Evolutionary conservation across 2,113 vertebrate species (phyloP).

Genomic region (Notechis scutatus): DNA sequence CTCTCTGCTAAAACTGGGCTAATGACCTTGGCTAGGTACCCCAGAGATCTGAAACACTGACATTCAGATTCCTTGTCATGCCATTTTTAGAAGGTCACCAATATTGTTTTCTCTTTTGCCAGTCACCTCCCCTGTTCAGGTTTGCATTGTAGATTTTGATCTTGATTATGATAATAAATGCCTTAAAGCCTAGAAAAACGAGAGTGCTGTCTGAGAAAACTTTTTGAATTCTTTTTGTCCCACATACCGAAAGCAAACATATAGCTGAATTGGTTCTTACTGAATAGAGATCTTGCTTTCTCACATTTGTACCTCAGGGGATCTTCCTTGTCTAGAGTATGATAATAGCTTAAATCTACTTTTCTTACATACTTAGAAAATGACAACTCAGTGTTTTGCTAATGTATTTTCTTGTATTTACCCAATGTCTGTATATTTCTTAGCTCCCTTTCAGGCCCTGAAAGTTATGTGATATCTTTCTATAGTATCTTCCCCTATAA

Average conservation of each 20-base stretch:
- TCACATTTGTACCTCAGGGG: background rate
- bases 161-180: conserved; percentile 16
- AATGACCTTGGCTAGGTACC: background rate
- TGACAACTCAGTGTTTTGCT: conserved; percentile 16
- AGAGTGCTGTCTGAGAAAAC: background rate
- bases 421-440: background rate
- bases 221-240: background rate
- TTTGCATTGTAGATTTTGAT: conserved; percentile 38
- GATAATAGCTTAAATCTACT: conserved; percentile 1
- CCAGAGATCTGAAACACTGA: background rate
- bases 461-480: background rate
- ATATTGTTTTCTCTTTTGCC: conserved; percentile 43
- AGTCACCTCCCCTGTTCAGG: conserved; percentile 37
- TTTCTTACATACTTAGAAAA: conserved; percentile 8
- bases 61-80: conserved; percentile 31
- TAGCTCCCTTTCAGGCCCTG: background rate
- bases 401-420: background rate
- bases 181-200: conserved; percentile 10
- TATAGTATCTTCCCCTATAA: background rate
- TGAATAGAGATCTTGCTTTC: background rate
- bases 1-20: background rate
- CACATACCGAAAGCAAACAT: background rate
- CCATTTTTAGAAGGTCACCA: conserved; percentile 59
- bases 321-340: background rate
- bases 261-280: background rate